Conservation (phyloP, 1,140 invertebrate species). For the Glossosoma conforme region DNA sequence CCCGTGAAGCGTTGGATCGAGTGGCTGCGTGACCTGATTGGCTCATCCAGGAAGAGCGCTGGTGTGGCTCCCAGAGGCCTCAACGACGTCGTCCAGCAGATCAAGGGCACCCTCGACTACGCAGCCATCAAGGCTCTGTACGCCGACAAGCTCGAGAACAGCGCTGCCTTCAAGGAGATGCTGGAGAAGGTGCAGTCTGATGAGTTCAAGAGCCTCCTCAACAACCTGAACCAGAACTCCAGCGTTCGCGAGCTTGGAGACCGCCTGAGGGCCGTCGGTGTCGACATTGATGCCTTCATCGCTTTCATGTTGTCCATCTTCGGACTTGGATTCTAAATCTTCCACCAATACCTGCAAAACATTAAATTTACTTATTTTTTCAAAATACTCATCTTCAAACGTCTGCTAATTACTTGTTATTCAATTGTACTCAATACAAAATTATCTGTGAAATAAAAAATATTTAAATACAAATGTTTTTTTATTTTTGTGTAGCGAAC, state of each 20-base stretch:
- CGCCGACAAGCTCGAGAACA: neutral
- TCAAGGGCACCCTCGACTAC: neutral
- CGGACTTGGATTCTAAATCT: neutral
- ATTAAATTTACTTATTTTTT: too few relatives aligned
- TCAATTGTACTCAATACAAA: too few relatives aligned
- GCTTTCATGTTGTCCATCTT: neutral
- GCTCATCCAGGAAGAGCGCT: neutral
- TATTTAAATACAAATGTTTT: too few relatives aligned
- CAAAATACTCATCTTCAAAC: too few relatives aligned
- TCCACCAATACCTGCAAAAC: too few relatives aligned
- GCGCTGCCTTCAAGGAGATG: slow-evolving; percentile 4
- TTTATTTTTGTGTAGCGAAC: too few relatives aligned
- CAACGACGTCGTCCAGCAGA: slow-evolving; percentile 1
- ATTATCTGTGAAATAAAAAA: too few relatives aligned
- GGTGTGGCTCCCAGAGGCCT: neutral
- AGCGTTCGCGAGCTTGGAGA: neutral
- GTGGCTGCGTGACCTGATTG: neutral
- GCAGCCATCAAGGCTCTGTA: neutral
- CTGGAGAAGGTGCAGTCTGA: neutral
- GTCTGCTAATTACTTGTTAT: too few relatives aligned
- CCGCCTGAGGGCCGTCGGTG: slow-evolving; percentile 1
- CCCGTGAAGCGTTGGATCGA: slow-evolving; percentile 1
- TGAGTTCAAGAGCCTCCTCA: neutral
- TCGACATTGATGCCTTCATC: slow-evolving; percentile 5
- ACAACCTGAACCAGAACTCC: neutral